Conservation (phyloP, 2,797 vertebrate genomes). For the Pangasius djambal region DNA sequence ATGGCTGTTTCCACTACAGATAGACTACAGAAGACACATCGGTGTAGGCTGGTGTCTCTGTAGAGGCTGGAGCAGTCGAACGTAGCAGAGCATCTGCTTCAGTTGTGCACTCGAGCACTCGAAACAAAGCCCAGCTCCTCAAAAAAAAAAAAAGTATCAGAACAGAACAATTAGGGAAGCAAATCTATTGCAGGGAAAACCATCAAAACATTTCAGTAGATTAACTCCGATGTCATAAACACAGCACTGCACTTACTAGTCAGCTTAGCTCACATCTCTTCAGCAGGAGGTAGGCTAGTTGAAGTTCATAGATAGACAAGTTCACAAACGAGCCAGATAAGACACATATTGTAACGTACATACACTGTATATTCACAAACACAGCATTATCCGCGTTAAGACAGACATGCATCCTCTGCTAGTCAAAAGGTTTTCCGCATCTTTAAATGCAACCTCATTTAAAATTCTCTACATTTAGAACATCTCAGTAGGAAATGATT, state of each 20-base stretch:
- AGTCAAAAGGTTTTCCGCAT: neutral
- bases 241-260: neutral
- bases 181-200: neutral
- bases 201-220: neutral
- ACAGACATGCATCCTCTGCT: neutral
- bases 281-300: neutral
- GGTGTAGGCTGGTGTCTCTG: neutral
- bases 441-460: neutral
- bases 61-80: neutral
- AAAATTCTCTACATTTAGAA: neutral
- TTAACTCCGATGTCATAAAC: neutral
- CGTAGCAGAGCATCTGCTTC: slow-evolving; percentile 32
- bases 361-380: neutral
- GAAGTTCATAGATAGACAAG: neutral
- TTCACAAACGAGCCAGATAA: neutral
- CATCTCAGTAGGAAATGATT: neutral
- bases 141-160: slow-evolving; percentile 2
- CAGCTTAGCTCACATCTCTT: neutral
- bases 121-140: slow-evolving; percentile 16
- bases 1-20: slow-evolving; percentile 51
- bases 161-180: slow-evolving; percentile 17
- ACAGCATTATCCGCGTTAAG: neutral
- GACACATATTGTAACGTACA: neutral
- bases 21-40: slow-evolving; percentile 10
- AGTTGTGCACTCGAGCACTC: slow-evolving; percentile 12